Base-by-base conservation (phyloP, 2,888 invertebrate genomes). In the Tetragonula carbonaria region DNA sequence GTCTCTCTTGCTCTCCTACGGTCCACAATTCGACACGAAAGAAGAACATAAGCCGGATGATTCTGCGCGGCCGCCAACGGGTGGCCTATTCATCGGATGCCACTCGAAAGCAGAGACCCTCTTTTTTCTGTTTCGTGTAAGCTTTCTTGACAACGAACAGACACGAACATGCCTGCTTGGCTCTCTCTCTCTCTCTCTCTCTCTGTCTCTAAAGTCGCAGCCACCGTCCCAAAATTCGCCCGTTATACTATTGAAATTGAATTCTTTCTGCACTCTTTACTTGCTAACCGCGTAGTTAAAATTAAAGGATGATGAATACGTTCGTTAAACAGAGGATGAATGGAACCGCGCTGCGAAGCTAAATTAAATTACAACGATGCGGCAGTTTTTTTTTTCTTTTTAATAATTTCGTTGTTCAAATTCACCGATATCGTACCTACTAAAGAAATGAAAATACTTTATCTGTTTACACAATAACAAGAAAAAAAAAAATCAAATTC, bases 1-100 rank as follows among this genome's bases (percentile, higher is more conserved):
- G 16, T 51, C 65, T 68, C 65, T 68, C 50, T 45, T 14, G 68
- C 80, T 77, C 87, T 78, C 76, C 74, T 80, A 77, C 74, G 76
- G 79, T 67, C 86, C 71, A 79, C 72, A 84, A 88, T 88, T 88
- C 88, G 88, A 87, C 87, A 83, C 80, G 86, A 81, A 86, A 82
- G 72, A 85, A 57, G 80, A 86, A 80, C 86, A 80, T 78, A 85
- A 85, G 85, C 85, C 87, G 89, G 89, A 88, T 86, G 86, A 88
- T 85, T 82, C 81, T 74, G 84, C 65, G 77, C 81, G 72, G 57
- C 45, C 45, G 8, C 65, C 82, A 71, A 85, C 78, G 79, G 78
- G 55, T 74, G 66, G 80, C 53, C 78, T 86, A 87, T 86, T 88
- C 80, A 75, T 79, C 82, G 65, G 82, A 75, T 82, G 79, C 78